These are phyloP conservation scores for Tachuris rubrigastra DNA, from an alignment of 2,113 vertebrate species.

Conservation along the genomic window DNA sequence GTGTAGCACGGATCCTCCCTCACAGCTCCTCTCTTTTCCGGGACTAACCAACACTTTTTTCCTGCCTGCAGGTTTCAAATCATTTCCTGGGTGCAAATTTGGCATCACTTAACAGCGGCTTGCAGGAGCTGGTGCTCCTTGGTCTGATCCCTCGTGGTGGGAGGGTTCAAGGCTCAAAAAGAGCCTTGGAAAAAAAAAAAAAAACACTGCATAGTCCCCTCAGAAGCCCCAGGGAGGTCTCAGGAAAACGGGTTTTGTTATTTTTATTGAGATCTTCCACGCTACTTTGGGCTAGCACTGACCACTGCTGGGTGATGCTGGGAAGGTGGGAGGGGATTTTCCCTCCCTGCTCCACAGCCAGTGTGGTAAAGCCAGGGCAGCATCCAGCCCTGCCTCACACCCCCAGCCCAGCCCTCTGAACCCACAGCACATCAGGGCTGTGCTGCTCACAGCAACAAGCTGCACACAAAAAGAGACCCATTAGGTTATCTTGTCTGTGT, in stretches of 20 bases:
- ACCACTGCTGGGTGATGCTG: rapidly evolving
- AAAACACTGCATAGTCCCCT: neutral
- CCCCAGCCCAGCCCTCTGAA: neutral
- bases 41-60: neutral
- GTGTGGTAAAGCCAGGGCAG: rapidly evolving
- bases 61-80: neutral
- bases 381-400: neutral
- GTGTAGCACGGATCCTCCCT: neutral
- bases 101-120: rapidly evolving
- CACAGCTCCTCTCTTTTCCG: neutral
- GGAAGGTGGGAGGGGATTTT: neutral
- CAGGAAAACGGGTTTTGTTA: neutral
- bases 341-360: neutral
- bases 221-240: neutral
- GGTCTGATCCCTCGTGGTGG: neutral
- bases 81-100: neutral
- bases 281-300: rapidly evolving
- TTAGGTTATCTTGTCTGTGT: neutral
- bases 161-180: neutral
- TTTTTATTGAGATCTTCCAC: neutral
- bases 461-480: neutral
- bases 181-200: neutral
- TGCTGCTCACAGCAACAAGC: neutral
- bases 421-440: neutral
- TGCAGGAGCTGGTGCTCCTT: neutral